A percentile compares a stretch with the other conserved stretches of the same genome.
phyloP scores from a whole-genome alignment of 2,888 invertebrate genomes.

The Clitarchus hookeri region DNA sequence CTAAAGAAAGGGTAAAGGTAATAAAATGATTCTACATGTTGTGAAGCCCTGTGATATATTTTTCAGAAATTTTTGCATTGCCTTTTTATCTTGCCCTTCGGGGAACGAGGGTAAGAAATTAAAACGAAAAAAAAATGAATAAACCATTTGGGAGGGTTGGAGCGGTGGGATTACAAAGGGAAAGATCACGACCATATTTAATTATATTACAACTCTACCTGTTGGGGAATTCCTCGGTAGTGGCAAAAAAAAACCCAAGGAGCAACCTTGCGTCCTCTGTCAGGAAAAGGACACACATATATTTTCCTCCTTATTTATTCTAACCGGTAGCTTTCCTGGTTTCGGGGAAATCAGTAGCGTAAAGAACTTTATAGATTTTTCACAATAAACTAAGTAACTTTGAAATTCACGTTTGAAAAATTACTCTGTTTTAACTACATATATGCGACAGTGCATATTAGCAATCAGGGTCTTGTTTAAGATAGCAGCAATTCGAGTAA shows the following conservation, averaged over 20 bases:
- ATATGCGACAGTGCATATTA: too few relatives aligned
- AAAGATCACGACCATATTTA: background rate
- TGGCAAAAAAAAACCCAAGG: background rate
- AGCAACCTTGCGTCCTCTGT: background rate
- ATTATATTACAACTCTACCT: constrained; percentile 1
- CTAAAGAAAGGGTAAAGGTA: background rate
- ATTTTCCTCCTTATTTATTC: too few relatives aligned
- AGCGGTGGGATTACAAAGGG: constrained; percentile 4
- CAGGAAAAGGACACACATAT: background rate
- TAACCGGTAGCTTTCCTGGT: too few relatives aligned
- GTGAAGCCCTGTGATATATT: constrained; percentile 9
- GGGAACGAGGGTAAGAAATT: background rate
- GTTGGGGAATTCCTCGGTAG: constrained; percentile 8
- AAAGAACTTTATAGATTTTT: too few relatives aligned
- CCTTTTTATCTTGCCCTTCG: background rate
- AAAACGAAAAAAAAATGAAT: background rate
- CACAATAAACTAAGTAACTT: too few relatives aligned
- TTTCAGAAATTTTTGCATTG: constrained; percentile 4
- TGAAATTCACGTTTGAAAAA: too few relatives aligned
- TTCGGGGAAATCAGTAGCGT: too few relatives aligned
- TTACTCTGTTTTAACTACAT: too few relatives aligned
- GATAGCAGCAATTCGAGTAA: too few relatives aligned
- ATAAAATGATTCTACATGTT: background rate
- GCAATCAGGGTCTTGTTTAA: too few relatives aligned
- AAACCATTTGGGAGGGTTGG: background rate